These are phyloP conservation scores for Cirrhinus molitorella DNA, from an alignment of 2,797 vertebrate genomes.

Conservation along the genomic window DNA sequence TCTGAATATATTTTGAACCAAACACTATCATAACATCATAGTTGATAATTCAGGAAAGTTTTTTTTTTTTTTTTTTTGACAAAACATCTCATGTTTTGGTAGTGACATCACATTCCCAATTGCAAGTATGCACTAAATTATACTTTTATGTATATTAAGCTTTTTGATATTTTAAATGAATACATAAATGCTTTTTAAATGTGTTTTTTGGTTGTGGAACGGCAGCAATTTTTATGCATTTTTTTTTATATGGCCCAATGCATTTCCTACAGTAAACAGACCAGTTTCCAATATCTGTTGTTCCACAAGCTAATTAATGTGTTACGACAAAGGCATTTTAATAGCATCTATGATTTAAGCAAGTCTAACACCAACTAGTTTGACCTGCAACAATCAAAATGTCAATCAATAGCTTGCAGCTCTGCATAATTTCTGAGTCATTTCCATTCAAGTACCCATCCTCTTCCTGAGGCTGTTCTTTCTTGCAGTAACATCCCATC, in stretches of 20 bases:
- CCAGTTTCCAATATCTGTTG: neutral
- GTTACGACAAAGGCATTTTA: constrained; percentile 13
- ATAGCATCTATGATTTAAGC: constrained; percentile 8
- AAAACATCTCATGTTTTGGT: too few species aligned
- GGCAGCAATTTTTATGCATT: neutral
- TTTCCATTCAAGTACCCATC: constrained; percentile 16
- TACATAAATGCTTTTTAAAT: too few species aligned
- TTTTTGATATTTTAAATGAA: too few species aligned
- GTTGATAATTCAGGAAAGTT: too few species aligned
- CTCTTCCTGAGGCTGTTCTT: neutral
- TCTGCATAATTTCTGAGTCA: constrained; percentile 18
- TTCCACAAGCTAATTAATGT: neutral
- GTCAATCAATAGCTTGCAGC: constrained; percentile 30
- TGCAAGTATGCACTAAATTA: too few species aligned
- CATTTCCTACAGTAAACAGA: neutral
- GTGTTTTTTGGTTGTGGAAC: too few species aligned
- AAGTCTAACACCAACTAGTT: constrained; percentile 26
- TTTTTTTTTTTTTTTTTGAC: too few species aligned
- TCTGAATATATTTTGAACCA: too few species aligned
- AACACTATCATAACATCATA: too few species aligned
- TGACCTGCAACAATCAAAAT: constrained; percentile 31
- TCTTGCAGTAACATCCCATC: constrained; percentile 1
- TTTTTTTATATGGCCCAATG: neutral
- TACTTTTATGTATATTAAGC: too few species aligned
- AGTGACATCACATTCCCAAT: too few species aligned